Conservation (phyloP, 2,113 vertebrate species). For the Malaclemys terrapin region DNA sequence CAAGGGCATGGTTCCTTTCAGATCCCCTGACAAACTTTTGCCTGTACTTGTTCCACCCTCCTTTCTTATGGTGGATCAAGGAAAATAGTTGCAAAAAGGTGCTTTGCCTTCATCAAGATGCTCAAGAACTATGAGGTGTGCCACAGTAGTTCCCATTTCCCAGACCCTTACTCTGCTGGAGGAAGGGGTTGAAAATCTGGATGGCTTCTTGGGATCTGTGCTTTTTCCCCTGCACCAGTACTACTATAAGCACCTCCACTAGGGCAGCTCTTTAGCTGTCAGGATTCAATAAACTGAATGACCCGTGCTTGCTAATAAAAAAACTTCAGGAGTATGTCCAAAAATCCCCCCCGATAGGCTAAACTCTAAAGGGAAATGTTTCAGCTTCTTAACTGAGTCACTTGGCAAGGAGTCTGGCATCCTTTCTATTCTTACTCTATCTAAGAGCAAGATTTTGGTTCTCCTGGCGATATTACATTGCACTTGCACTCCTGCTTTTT, state of each 20-base stretch:
- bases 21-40: background rate
- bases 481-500: background rate
- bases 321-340: background rate
- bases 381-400: background rate
- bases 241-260: background rate
- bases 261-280: background rate
- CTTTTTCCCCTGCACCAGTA: background rate
- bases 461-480: background rate
- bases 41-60: background rate
- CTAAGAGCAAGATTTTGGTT: background rate
- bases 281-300: no score
- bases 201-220: background rate
- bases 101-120: no score
- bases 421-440: no score
- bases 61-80: background rate
- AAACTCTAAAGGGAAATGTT: background rate
- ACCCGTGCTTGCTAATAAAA: background rate
- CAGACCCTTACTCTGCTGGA: background rate
- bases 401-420: background rate
- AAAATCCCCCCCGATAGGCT: background rate
- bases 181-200: background rate
- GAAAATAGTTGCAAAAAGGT: no score
- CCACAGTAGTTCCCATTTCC: background rate
- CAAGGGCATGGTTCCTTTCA: background rate
- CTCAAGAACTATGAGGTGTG: background rate